Percentiles rank a stretch among this genome's conserved stretches.
phyloP scores from a whole-genome alignment of 2,797 vertebrate species.

The Cryptoprocta ferox region DNA sequence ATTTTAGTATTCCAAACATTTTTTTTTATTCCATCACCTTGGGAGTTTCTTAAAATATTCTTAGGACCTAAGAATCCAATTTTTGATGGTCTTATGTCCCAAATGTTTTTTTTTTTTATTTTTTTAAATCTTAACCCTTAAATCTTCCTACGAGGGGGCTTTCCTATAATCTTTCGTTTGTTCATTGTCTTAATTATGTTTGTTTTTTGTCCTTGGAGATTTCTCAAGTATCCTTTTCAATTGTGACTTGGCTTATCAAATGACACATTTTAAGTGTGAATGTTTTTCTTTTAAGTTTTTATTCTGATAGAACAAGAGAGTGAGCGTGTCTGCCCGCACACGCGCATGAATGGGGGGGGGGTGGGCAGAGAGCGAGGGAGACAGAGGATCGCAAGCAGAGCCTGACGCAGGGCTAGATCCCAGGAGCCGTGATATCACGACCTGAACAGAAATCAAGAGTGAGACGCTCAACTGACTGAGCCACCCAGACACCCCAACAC shows the following conservation, averaged over 20 bases:
- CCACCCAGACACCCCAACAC: not conserved
- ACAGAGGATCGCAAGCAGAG: too few species aligned
- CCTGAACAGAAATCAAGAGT: too few species aligned
- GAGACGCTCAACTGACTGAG: too few species aligned
- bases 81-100: slow-evolving; percentile 27
- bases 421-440: too few species aligned
- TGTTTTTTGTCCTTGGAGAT: not conserved
- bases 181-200: not conserved
- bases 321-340: too few species aligned
- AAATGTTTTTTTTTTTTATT: slow-evolving; percentile 28
- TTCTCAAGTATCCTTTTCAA: slow-evolving; percentile 32
- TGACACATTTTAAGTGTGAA: not conserved
- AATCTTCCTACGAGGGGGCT: not conserved
- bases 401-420: too few species aligned
- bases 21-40: not conserved
- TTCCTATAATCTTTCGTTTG: not conserved
- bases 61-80: not conserved
- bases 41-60: not conserved
- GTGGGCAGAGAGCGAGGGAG: too few species aligned
- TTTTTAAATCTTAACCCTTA: not conserved
- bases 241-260: not conserved
- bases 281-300: not conserved
- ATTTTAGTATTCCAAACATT: not conserved
- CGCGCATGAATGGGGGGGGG: too few species aligned
- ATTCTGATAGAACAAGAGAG: too few species aligned